Conservation (phyloP, 2,113 vertebrate species). For the Pipra filicauda region DNA sequence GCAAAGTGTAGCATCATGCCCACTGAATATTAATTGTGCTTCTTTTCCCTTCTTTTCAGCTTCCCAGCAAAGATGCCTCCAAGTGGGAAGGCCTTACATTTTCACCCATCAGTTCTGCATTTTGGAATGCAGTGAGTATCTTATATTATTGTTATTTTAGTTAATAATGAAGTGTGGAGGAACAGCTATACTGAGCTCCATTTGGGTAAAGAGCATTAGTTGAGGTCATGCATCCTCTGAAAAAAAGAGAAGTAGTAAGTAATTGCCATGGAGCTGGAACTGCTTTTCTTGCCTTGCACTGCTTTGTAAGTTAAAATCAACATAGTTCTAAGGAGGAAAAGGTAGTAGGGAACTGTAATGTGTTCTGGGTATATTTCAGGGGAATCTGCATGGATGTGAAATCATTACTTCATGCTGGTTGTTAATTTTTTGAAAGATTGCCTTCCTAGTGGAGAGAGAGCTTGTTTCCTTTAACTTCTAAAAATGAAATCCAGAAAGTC, state of each 20-base stretch:
- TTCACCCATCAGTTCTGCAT: slow-evolving; percentile 89
- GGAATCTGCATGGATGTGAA: background rate
- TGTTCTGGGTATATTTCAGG: background rate
- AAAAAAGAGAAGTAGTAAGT: background rate
- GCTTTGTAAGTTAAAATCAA: background rate
- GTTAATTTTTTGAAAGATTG: background rate
- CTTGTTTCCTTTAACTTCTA: background rate
- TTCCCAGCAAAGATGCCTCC: slow-evolving; percentile 81
- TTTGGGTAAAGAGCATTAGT: background rate
- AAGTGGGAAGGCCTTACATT: slow-evolving; percentile 84
- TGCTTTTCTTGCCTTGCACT: background rate
- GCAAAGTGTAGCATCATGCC: background rate
- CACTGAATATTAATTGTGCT: background rate
- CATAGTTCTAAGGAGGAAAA: background rate
- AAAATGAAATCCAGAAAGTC: background rate
- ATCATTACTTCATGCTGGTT: background rate
- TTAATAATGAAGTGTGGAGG: background rate
- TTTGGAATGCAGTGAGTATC: slow-evolving; percentile 94
- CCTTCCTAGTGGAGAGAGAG: background rate
- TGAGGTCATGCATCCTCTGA: background rate
- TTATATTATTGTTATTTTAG: background rate
- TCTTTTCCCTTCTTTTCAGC: slow-evolving; percentile 69
- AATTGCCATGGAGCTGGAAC: background rate
- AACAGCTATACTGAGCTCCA: background rate
- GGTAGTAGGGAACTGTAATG: background rate